phyloP scores from a whole-genome alignment of 2,797 vertebrate genomes.

The Dallia pectoralis region DNA sequence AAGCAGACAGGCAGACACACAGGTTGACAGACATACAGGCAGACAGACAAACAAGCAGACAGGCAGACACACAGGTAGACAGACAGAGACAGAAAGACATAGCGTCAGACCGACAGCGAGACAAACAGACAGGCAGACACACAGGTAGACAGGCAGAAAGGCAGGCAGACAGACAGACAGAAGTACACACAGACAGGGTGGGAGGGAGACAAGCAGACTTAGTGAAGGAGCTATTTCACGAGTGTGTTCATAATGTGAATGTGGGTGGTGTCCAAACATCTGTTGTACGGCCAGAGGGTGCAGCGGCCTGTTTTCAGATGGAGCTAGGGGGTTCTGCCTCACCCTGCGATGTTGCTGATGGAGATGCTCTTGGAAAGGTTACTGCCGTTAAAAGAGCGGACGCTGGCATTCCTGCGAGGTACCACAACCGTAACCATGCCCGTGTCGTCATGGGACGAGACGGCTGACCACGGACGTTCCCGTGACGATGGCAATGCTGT shows the following conservation, averaged over 20 bases:
- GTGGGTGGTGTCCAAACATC: background rate
- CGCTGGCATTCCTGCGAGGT: constrained; percentile 65
- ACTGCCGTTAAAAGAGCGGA: constrained; percentile 74
- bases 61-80: background rate
- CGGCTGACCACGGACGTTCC: constrained; percentile 83
- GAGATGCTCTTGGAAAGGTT: constrained; percentile 90
- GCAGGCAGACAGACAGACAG: background rate
- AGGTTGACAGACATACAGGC: too few relatives aligned
- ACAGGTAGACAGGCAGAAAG: background rate
- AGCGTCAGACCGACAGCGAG: too few relatives aligned
- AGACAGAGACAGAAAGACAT: too few relatives aligned
- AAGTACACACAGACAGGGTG: constrained; percentile 4
- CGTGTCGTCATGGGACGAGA: constrained; percentile 77
- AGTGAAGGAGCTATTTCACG: background rate
- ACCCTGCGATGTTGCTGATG: constrained; percentile 93
- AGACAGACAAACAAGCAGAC: background rate
- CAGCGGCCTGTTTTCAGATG: background rate
- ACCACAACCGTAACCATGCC: constrained; percentile 45
- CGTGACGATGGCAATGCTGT: constrained; percentile 61
- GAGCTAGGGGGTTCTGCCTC: constrained; percentile 40
- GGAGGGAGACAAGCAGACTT: background rate
- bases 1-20: background rate
- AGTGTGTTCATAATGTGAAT: background rate
- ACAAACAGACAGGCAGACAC: too few relatives aligned
- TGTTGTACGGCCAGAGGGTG: background rate